Evolutionary conservation across 2,113 vertebrate species (phyloP).

Genomic region (Gymnarchus niloticus): DNA sequence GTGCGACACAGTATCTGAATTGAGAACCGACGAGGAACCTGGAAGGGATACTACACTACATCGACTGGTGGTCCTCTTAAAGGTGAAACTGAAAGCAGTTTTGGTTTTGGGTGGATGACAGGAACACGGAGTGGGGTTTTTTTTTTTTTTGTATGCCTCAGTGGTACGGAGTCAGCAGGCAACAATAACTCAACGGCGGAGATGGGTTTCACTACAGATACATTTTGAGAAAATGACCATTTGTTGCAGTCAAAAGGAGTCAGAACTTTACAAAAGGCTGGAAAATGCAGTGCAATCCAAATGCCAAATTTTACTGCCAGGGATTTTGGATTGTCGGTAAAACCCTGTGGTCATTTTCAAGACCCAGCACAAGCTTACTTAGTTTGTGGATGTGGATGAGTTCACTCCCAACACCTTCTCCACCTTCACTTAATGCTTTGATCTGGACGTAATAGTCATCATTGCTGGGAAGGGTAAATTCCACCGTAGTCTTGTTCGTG

Average conservation of each 20-base stretch:
- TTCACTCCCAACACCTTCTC: slow-evolving; percentile 80
- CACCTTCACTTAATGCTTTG: slow-evolving; percentile 74
- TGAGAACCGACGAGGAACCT: no score
- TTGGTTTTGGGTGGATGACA: slow-evolving; percentile 41
- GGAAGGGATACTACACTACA: no score
- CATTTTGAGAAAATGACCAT: slow-evolving; percentile 57
- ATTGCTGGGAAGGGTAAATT: slow-evolving; percentile 68
- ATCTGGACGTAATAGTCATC: slow-evolving; percentile 88
- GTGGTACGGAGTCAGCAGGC: slow-evolving; percentile 56
- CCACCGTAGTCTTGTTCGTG: slow-evolving; percentile 70
- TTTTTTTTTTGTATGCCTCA: slow-evolving; percentile 49
- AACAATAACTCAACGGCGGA: slow-evolving; percentile 64
- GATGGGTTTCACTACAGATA: slow-evolving; percentile 51
- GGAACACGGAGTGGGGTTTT: slow-evolving; percentile 36
- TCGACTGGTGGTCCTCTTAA: no score
- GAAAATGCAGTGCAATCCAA: slow-evolving; percentile 40
- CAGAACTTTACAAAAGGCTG: slow-evolving; percentile 45
- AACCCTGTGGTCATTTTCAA: slow-evolving; percentile 26
- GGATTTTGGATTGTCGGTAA: slow-evolving; percentile 38
- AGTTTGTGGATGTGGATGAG: slow-evolving; percentile 84
- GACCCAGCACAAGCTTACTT: slow-evolving; percentile 54
- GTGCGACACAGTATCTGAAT: no score
- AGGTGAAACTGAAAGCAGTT: slow-evolving; percentile 39
- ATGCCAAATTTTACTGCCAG: slow-evolving; percentile 36
- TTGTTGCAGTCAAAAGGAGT: slow-evolving; percentile 47